Evolutionary conservation across 2,113 vertebrate genomes (phyloP), one percentile per base, ranked within the genome.

Genomic region (Ceyx cyanopectus): DNA sequence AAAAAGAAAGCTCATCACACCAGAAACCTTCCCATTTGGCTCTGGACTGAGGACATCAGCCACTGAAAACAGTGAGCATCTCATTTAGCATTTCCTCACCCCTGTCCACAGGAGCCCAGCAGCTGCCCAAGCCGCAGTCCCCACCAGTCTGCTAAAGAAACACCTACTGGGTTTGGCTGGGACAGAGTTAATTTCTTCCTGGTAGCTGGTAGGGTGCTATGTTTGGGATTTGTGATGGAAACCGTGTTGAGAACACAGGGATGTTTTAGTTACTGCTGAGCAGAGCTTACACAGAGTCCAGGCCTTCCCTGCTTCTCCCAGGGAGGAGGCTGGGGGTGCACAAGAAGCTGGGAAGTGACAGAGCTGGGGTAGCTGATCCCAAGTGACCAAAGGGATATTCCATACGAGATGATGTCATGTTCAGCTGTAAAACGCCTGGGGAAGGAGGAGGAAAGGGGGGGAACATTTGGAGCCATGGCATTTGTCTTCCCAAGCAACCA

Each of bases 1-100:
- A 62, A 65, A 90, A 30, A 43, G 18, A 41, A 91, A 80, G 22
- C 23, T 24, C 17, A 18, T 26, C 41, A 83, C 43, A 60, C 8
- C 11, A 90, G 62, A 94, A 96, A 69, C 45, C 43, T 68, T 92
- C 67, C 85, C 62, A 66, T 77, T 92, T 83, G 40, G 43, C 65
- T 83, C 50, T 29, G 14, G 21, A 87, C 18, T 27, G 46, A 86
- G 43, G 56, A 81, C 63, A 80, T 8, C 2, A 9, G 61, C 9
- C 72, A 56, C 0, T 32, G n/a, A 87, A 81, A 67, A 67, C 2
- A 88, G 32, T 85, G 80, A 50, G 82, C 10, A 41, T 67, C 53
- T 53, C 29, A 26, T 60, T 75, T 81, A 89, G 53, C 24, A 24
- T n/a, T 91, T 58, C 40, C 53, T 69, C 79, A 66, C 22, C 56